These are phyloP conservation scores for Drosophila demipolita DNA, from an alignment of 2,888 invertebrate genomes.

Conservation along the genomic window DNA sequence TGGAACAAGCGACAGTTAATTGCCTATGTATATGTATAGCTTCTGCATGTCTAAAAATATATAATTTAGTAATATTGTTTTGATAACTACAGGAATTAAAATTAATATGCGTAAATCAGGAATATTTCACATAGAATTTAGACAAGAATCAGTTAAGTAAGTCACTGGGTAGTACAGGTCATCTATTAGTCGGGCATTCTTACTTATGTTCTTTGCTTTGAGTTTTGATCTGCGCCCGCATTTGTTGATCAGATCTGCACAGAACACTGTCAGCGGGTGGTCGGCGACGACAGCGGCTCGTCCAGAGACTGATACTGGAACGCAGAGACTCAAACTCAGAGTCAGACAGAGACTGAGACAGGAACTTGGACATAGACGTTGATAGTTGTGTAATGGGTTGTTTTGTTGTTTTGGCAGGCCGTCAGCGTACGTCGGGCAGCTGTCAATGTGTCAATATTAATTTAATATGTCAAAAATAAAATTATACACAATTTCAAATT, in stretches of 20 bases:
- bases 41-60: background rate
- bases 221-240: constrained; percentile 56
- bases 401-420: constrained; percentile 60
- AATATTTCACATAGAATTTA: background rate
- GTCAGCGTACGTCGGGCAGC: constrained; percentile 56
- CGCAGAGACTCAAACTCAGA: constrained; percentile 10
- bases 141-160: background rate
- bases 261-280: constrained; percentile 61
- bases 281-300: constrained; percentile 38
- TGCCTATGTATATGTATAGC: background rate
- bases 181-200: background rate
- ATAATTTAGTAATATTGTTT: background rate
- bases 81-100: background rate
- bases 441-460: constrained; percentile 81
- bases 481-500: constrained; percentile 73
- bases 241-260: constrained; percentile 27
- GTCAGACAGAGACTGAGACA: constrained; percentile 11
- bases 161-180: constrained; percentile 6
- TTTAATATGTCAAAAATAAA: constrained; percentile 76
- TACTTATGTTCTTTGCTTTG: background rate
- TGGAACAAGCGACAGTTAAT: background rate
- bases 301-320: constrained; percentile 3
- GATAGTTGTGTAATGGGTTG: constrained; percentile 47
- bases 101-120: background rate
- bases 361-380: constrained; percentile 37